Evolutionary conservation across 2,113 vertebrate species (phyloP).

Genomic region (Trinectes maculatus): DNA sequence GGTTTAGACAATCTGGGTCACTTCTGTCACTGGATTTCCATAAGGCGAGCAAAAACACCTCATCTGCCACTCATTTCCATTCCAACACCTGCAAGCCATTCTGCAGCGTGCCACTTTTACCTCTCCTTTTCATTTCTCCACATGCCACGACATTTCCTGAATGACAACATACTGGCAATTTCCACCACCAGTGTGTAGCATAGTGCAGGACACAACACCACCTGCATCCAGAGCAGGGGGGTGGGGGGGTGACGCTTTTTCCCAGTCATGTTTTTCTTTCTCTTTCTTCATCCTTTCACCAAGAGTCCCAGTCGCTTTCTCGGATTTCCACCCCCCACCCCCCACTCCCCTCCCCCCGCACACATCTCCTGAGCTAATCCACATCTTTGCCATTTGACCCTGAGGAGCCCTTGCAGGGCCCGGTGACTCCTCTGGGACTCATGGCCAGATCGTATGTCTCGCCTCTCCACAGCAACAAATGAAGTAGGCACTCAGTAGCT

Average conservation of each 20-base stretch:
- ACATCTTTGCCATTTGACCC: slow-evolving; percentile 75
- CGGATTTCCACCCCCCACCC: slow-evolving; percentile 41
- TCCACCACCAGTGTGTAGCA: slow-evolving; percentile 41
- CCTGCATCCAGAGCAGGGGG: slow-evolving; percentile 62
- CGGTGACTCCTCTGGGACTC: slow-evolving; percentile 48
- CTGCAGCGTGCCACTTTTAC: slow-evolving; percentile 72
- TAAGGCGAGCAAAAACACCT: slow-evolving; percentile 66
- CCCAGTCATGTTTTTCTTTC: slow-evolving; percentile 31
- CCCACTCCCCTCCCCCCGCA: neutral
- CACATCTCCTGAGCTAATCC: slow-evolving; percentile 56
- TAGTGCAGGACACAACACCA: slow-evolving; percentile 28
- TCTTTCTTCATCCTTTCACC: slow-evolving; percentile 10
- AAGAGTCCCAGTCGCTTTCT: slow-evolving; percentile 44
- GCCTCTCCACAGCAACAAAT: slow-evolving; percentile 69
- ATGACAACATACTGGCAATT: slow-evolving; percentile 66
- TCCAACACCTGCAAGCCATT: slow-evolving; percentile 68
- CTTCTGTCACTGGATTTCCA: slow-evolving; percentile 64
- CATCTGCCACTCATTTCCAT: slow-evolving; percentile 72
- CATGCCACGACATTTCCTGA: slow-evolving; percentile 69
- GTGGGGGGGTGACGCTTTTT: slow-evolving; percentile 3
- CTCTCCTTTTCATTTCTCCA: slow-evolving; percentile 62
- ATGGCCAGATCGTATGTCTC: slow-evolving; percentile 62
- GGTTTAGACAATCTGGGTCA: slow-evolving; percentile 73
- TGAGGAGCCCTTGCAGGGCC: slow-evolving; percentile 44
- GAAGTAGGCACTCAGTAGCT: slow-evolving; percentile 35